Base-by-base conservation (phyloP, 2,113 vertebrate genomes). In the Mormoops blainvillei region DNA sequence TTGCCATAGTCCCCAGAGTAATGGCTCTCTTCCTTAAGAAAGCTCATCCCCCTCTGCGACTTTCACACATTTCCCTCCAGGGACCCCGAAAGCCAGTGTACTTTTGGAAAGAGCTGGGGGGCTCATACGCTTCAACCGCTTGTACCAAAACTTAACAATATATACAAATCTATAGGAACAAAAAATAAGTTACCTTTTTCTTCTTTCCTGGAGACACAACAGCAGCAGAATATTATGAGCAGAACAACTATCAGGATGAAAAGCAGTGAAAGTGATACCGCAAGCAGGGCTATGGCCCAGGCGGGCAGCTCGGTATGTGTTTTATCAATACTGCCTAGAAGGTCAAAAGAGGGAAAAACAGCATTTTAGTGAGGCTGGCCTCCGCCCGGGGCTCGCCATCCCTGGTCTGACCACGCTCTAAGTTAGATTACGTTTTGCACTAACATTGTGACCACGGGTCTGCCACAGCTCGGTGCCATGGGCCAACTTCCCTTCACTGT, bases 181-280 rank as follows among this genome's bases (percentile, higher is more conserved):
- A 28, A 41, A 63, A 41, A 58, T 63, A 43, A 16, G 0, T 95
- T 96, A 98, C 97, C 97, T 97, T 96, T 50, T 36, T 89, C 80
- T 43, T 89, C 71, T 92, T 10, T 81, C 70, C 76, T 6, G 22
- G 82, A 95, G 68, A 31, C 67, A 58, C 52, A 89, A 12, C 97
- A 97, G 96, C 98, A 98, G 97, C 96, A 98, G 95, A 97, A 97
- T 28, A 98, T 89, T 28, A 98, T 77, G 12, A 98, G 86, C 43
- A 94, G 95, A 87, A 98, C 65, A 73, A 98, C 8, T 45, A 97
- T 5, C 89, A 97, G 89, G 67, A 98, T 92, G 94, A 98, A 95
- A 65, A 99, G 97, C 86, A 98, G 56, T 0, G 92, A 84, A 3
- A 94, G 11, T 0, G 83, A 93, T 0, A 96, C 89, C 0, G 93